Percentiles rank a stretch among this genome's conserved stretches.
Evolutionary conservation across 2,888 invertebrate species (phyloP).

Genomic region (Eupithecia tripunctaria): DNA sequence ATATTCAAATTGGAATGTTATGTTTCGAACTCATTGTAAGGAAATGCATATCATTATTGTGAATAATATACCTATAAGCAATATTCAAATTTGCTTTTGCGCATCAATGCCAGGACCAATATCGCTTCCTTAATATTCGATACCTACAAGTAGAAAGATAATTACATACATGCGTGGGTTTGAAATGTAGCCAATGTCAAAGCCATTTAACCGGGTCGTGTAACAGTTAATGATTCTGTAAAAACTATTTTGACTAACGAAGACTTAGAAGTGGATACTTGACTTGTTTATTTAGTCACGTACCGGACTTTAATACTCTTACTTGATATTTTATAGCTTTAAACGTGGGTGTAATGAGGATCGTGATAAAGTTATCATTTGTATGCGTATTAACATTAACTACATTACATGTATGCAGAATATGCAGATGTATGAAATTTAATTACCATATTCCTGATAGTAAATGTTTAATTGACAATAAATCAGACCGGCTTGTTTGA

Average conservation of each 20-base stretch:
- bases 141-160: background rate
- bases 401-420: slow-evolving; percentile 9
- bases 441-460: slow-evolving; percentile 24
- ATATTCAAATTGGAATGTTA: background rate
- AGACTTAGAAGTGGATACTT: slow-evolving; percentile 41
- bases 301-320: background rate
- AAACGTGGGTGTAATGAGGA: slow-evolving; percentile 17
- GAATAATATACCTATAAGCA: background rate
- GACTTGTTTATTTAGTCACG: slow-evolving; percentile 11
- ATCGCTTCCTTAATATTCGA: slow-evolving; percentile 6
- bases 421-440: slow-evolving; percentile 14
- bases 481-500: slow-evolving; percentile 27
- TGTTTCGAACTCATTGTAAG: background rate
- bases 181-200: slow-evolving; percentile 52
- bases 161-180: slow-evolving; percentile 31
- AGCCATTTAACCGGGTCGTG: slow-evolving; percentile 68
- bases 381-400: slow-evolving; percentile 12
- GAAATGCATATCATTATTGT: background rate
- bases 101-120: background rate
- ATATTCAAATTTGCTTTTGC: slow-evolving; percentile 19
- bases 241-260: slow-evolving; percentile 70
- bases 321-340: slow-evolving; percentile 4
- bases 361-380: slow-evolving; percentile 19
- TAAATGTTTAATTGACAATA: slow-evolving; percentile 23
- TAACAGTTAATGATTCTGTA: slow-evolving; percentile 78